Base-by-base conservation (phyloP, 2,888 invertebrate species). In the Tachina fera region DNA sequence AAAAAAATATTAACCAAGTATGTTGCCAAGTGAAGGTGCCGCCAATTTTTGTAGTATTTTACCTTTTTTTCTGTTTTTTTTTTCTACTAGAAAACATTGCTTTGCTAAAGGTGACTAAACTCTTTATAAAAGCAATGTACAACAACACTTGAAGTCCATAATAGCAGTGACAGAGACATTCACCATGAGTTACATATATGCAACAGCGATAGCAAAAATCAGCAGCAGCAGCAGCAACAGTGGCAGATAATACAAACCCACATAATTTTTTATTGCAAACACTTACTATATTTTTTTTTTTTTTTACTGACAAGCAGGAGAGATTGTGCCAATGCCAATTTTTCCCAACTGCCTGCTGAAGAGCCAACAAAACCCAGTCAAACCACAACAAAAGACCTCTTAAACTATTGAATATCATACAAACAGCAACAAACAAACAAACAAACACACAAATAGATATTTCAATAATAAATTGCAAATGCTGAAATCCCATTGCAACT, bases 371-470 rank as follows among this genome's bases (percentile, higher is more conserved):
- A 78, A 68, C 53, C 61, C 71, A 82, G 86, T 79, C 71, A 75
- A 86, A 79, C 79, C 75, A 83, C 82, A 86, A 86, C 86, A 86
- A 76, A 79, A 86, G 86, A 76, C 86, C 79, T 83, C 86, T 79
- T 83, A 83, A 83, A 86, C 86, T 86, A 86, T 83, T 79, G 79
- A 79, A 58, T 78, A 16, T 9, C 68, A 72, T 22, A 72, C 39
- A 41, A 72, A 43, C 80, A 72, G 72, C 19, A 68, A 47, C 67
- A 76, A n/a, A n/a, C n/a, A n/a, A 31, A 58, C 65, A 65, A 45
- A 47, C 13, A 43, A 63, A 45, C 13, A 31, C 31, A 31, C 31
- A 65, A 14, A 47, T 51, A 45, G 45, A 49, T 72, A 14, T 60
- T 74, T 10, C n/a, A 43, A 41, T 13, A 49, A 65, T 13, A 45